phyloP scores from a whole-genome alignment of 2,113 vertebrate genomes.

The Cyphotilapia sp. region DNA sequence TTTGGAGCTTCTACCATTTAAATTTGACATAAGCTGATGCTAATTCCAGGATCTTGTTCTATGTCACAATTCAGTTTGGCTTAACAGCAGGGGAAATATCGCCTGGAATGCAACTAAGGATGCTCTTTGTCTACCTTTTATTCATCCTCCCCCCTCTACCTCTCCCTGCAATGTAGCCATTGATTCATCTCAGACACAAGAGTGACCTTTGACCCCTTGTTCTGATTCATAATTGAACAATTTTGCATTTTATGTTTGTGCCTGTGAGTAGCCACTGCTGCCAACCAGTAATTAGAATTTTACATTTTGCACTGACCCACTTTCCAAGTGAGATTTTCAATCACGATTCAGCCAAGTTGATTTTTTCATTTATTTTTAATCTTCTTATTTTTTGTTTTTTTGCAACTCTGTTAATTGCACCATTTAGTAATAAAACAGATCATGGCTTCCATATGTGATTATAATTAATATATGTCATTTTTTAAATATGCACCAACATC shows the following conservation, averaged over 20 bases:
- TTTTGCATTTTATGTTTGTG: background rate
- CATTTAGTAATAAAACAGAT: background rate
- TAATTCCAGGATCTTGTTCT: background rate
- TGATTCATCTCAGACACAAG: conserved; percentile 13
- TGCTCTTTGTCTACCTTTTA: background rate
- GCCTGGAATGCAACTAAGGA: background rate
- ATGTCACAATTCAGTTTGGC: background rate
- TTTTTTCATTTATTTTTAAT: background rate
- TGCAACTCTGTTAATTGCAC: background rate
- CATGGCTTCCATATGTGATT: background rate
- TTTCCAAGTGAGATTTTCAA: background rate
- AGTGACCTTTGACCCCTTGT: background rate
- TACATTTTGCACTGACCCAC: background rate
- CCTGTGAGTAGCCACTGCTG: background rate
- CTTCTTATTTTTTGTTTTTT: background rate
- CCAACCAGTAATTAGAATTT: background rate
- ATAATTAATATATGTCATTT: background rate
- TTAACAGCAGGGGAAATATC: background rate
- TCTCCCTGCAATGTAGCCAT: background rate
- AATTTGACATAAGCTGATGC: background rate
- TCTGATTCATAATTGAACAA: conserved; percentile 4
- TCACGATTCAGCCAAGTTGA: background rate
- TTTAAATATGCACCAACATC: background rate
- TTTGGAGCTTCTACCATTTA: background rate
- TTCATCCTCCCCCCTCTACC: background rate